These are phyloP conservation scores for Octomys mimax DNA, from an alignment of 2,797 vertebrate species.

Conservation along the genomic window DNA sequence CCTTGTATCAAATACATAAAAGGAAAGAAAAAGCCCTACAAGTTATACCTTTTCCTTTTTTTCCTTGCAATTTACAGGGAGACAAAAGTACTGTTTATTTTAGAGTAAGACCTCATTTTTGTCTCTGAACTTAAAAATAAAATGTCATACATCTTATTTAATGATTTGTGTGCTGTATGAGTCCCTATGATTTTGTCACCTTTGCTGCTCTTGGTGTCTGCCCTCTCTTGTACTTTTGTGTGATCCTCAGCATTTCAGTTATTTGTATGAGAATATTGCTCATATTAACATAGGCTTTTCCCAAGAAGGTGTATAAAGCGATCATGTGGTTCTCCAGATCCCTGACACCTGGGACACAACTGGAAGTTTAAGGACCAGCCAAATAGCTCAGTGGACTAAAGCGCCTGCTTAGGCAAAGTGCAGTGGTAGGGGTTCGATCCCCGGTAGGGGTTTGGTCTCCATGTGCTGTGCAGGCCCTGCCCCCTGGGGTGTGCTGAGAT, in stretches of 20 bases:
- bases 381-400: no score
- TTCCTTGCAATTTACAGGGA: not conserved
- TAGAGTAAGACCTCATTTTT: conserved; percentile 6
- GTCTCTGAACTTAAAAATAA: not conserved
- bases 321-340: not conserved
- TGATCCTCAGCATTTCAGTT: not conserved
- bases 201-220: not conserved
- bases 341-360: not conserved
- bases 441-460: no score
- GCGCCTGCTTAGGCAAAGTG: no score
- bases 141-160: not conserved
- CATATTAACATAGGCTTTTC: not conserved
- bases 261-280: not conserved
- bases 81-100: not conserved
- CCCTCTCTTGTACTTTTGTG: not conserved
- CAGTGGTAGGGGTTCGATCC: no score
- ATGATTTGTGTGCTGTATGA: not conserved
- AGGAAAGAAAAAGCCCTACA: no score
- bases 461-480: no score
- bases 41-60: not conserved
- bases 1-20: no score
- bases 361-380: no score
- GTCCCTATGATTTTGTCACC: not conserved
- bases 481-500: no score
- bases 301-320: not conserved